A percentile compares a stretch with the other conserved stretches of the same genome.
Evolutionary conservation across 2,113 vertebrate genomes (phyloP).

Genomic region (Halcyon malimbica): DNA sequence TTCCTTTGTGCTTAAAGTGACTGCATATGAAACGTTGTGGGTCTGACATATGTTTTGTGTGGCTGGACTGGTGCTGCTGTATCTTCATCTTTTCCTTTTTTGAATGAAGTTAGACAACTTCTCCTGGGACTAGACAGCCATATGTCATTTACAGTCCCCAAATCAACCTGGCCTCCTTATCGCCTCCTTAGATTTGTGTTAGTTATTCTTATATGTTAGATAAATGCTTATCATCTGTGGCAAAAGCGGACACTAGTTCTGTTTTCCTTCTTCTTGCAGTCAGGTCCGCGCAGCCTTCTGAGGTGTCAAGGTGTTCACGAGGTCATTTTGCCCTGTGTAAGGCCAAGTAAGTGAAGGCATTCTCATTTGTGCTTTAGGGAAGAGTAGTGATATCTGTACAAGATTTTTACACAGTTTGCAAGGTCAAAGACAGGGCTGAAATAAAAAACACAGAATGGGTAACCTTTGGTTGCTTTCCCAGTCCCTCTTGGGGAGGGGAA

Average conservation of each 20-base stretch:
- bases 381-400: not conserved
- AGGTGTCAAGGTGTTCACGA: accelerated
- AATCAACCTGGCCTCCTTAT: not conserved
- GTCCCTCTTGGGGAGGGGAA: not conserved
- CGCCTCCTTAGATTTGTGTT: not conserved
- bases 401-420: not conserved
- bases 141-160: not conserved
- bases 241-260: not conserved
- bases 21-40: not conserved
- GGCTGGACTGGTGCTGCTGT: not conserved
- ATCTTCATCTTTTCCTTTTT: not conserved
- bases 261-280: not conserved
- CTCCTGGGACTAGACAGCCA: not conserved
- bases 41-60: not conserved
- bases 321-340: not conserved
- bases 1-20: not conserved
- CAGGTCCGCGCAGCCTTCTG: not conserved
- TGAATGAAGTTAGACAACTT: not conserved
- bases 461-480: not conserved
- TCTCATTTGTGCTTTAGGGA: not conserved
- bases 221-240: not conserved
- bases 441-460: not conserved
- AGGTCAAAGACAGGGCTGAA: not conserved
- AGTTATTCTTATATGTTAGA: not conserved
- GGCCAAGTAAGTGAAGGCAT: not conserved